phyloP scores from a whole-genome alignment of 2,113 vertebrate species.

The Eptesicus fuscus region DNA sequence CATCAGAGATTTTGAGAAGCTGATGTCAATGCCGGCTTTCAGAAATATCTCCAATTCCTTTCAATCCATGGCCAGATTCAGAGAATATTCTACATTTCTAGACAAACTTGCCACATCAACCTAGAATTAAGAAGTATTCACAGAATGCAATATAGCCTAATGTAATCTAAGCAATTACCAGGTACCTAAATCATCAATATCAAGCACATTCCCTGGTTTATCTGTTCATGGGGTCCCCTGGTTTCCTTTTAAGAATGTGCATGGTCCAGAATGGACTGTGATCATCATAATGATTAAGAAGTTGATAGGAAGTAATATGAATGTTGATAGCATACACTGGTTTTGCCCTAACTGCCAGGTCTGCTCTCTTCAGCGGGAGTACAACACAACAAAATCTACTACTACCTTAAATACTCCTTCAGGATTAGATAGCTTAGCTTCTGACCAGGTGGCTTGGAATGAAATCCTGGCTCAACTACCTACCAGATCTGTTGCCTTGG shows the following conservation, averaged over 20 bases:
- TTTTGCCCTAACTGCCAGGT: background rate
- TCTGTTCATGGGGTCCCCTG: background rate
- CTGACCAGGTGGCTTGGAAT: background rate
- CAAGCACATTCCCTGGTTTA: background rate
- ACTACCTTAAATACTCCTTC: background rate
- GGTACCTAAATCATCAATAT: background rate
- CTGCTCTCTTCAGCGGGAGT: background rate
- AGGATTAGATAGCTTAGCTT: background rate
- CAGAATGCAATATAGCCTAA: background rate
- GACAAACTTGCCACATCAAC: background rate
- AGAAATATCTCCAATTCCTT: background rate
- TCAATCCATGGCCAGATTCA: background rate
- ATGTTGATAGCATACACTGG: background rate
- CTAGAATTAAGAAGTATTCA: background rate
- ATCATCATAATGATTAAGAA: constrained; percentile 1
- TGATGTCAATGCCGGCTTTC: background rate
- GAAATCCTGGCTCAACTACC: background rate
- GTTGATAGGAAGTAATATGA: background rate
- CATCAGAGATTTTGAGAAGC: background rate
- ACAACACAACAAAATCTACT: background rate
- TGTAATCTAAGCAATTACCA: background rate
- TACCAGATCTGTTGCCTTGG: background rate
- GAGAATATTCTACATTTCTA: background rate
- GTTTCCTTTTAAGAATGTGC: background rate
- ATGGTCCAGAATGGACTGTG: background rate